Base-by-base conservation (phyloP, 2,113 vertebrate species). In the Agelaius tricolor region DNA sequence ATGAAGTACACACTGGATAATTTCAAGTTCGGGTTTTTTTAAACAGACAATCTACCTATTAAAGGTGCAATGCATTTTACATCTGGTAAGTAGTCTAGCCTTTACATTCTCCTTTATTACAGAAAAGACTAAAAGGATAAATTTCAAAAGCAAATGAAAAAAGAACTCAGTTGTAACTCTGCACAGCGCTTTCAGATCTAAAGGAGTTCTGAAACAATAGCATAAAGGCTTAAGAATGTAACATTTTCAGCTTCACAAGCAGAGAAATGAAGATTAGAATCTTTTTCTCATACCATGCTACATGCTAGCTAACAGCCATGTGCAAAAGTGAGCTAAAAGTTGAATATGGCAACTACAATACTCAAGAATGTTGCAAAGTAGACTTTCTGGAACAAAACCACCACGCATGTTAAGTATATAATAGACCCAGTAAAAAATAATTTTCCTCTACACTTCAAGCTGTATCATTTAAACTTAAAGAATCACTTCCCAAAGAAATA, bases 21-120 rank as follows among this genome's bases (percentile, higher is more conserved):
- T 83, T 92, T 73, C 54, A 94, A 69, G 51, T 67, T 55, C 63
- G 47, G 33, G 46, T 88, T 84, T 94, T 83, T 91, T 84, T 90
- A 5, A 95, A 73, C 37, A 96, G 91, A 82, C 39, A 95, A 93
- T 89, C 94, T 95, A 97, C 94, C 95, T 96, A 98, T 98, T 98
- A 98, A 98, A 98, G 98, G 98, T 98, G 98, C 98, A 98, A 98
- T 98, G 98, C 98, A 98, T 98, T 98, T 98, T 94, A 98, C 61
- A 61, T 94, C 94, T 28, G 65, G 87, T 96, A 97, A 97, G 76
- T 87, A 76, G 51, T 76, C 97, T 88, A 97, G 86, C 96, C 90
- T 93, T 90, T 89, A 97, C 63, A 88, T 86, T 87, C 47, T 85
- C 66, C 71, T 84, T 84, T 46, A 74, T 87, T 69, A 88, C 55